Conservation (phyloP, 2,113 vertebrate species). For the Pantherophis guttatus region DNA sequence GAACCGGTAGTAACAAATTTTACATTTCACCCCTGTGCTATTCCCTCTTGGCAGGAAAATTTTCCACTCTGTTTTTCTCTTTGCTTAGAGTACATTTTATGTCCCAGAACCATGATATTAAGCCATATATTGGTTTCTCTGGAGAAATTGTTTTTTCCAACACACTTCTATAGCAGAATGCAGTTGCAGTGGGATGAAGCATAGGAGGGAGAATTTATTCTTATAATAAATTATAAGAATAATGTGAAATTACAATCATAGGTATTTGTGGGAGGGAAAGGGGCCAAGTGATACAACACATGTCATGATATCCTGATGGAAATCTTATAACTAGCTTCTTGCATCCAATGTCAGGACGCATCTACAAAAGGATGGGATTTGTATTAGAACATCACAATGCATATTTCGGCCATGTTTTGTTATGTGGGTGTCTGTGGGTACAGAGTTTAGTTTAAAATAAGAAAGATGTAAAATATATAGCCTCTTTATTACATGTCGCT, state of each 20-base stretch:
- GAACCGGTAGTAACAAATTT: too few species aligned
- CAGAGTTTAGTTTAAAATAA: neutral
- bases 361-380: neutral
- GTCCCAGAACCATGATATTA: neutral
- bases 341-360: neutral
- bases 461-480: neutral
- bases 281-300: neutral
- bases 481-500: neutral
- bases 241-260: neutral
- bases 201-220: neutral
- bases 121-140: neutral
- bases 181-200: neutral
- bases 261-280: neutral
- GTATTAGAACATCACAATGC: neutral
- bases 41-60: neutral
- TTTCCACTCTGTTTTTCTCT: neutral
- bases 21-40: too few species aligned
- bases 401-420: neutral
- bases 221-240: neutral
- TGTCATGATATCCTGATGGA: neutral
- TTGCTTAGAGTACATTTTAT: neutral
- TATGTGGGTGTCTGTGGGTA: neutral
- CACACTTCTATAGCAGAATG: too few species aligned
- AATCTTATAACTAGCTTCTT: neutral
- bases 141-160: neutral